Base-by-base conservation (phyloP, 2,888 invertebrate genomes). In the Labia minor region DNA sequence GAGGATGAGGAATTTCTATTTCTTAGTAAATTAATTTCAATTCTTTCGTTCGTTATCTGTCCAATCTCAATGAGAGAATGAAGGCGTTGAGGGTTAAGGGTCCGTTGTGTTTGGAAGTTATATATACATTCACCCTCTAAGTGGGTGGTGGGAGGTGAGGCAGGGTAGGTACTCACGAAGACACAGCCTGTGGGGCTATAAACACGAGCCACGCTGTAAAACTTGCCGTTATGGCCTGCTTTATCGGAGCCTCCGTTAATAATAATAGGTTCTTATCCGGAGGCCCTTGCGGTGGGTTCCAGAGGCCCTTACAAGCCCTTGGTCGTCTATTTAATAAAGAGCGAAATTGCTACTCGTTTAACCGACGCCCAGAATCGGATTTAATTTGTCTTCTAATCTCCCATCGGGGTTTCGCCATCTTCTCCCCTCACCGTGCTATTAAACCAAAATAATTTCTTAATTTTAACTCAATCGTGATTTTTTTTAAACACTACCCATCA, bases 151-250 rank as follows among this genome's bases (percentile, higher is more conserved):
- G 26, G 26, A 6, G 26, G 3, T 26, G 4, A 26, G n/a, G 49
- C 6, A 14, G 14, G 49, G 49, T 14, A 49, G 49, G 49, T 49
- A 49, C 49, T 16, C 49, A 4, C 49, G 49, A 49, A 49, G 49
- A 49, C 49, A 49, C 49, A 49, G 49, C 49, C 49, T 49, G 49
- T 49, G 49, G 49, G 49, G 49, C 49, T 14, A 49, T 49, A 49
- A 49, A 49, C 49, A 49, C n/a, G n/a, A 49, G 49, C 49, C n/a
- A 49, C 49, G 49, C 49, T 49, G 49, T 49, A 49, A 49, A 49
- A 49, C 49, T 49, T 49, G 49, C 49, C 14, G 49, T 49, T 49
- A 49, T 49, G 16, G 49, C 49, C 49, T 49, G 49, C 49, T 49
- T 49, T 49, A 49, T 49, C 49, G 49, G 49, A 3, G n/a, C n/a